Evolutionary conservation across 2,113 vertebrate species (phyloP).

Genomic region (Dermatemys mawii): DNA sequence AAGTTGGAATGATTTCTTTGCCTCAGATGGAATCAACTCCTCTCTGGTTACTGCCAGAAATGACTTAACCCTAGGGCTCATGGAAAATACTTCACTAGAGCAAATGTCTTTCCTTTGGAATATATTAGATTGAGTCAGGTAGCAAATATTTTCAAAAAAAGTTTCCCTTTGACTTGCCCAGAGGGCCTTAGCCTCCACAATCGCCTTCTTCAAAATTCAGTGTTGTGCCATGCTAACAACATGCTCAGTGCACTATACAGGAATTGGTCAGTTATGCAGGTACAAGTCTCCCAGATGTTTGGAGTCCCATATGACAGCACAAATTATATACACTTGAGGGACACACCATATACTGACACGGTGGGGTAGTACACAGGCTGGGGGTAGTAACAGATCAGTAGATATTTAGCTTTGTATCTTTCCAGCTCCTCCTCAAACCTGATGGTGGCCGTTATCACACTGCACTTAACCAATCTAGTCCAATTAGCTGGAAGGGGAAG

Average conservation of each 20-base stretch:
- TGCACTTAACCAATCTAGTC: neutral
- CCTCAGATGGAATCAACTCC: neutral
- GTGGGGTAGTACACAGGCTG: neutral
- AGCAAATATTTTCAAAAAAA: neutral
- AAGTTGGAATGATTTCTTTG: neutral
- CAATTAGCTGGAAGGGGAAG: neutral
- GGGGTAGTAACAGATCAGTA: neutral
- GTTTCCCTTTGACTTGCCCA: neutral
- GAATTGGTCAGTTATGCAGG: too few relatives aligned
- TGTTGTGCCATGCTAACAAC: neutral
- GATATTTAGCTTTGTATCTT: neutral
- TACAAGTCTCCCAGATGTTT: neutral
- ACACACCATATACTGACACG: neutral
- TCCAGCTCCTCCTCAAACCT: neutral
- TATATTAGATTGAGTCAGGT: neutral
- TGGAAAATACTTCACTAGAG: neutral
- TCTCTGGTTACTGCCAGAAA: neutral
- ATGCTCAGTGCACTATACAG: neutral
- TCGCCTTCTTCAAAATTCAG: neutral
- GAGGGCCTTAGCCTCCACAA: neutral
- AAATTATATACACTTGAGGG: neutral
- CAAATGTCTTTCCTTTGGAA: accelerated
- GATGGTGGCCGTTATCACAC: neutral
- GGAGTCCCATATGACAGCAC: neutral
- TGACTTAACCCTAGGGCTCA: neutral